Percentiles rank a stretch among this genome's conserved stretches.
Evolutionary conservation across 2,888 invertebrate species (phyloP).

Genomic region (Entomobrya multifasciata): DNA sequence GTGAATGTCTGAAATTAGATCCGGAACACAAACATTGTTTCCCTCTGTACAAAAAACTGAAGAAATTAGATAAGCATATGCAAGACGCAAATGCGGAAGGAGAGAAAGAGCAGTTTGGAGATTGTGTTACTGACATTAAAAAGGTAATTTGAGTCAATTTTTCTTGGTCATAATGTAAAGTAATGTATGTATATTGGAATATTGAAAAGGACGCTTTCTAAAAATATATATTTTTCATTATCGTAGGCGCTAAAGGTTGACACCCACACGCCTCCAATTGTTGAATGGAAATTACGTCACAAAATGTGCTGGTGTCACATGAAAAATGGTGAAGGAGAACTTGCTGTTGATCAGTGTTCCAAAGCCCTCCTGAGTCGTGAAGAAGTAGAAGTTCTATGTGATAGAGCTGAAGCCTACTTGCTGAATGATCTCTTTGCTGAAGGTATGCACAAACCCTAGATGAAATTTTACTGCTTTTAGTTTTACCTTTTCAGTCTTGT

Average conservation of each 20-base stretch:
- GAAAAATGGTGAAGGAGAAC: conserved; percentile 76
- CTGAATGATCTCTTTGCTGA: conserved; percentile 95
- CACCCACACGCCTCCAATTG: conserved; percentile 75
- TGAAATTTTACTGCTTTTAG: no score
- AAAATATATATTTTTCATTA: no score
- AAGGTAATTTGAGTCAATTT: conserved; percentile 73
- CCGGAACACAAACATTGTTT: conserved; percentile 97
- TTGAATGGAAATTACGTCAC: conserved; percentile 77
- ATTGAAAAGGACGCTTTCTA: no score
- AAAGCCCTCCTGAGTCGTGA: conserved; percentile 89
- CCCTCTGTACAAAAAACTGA: conserved; percentile 96
- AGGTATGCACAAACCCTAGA: conserved; percentile 82
- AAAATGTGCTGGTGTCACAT: conserved; percentile 79
- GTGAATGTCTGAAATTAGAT: conserved; percentile 97
- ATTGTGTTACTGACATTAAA: conserved; percentile 77
- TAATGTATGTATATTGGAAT: no score
- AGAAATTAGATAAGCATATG: conserved; percentile 93
- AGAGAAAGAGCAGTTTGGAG: conserved; percentile 74
- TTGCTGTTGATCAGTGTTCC: conserved; percentile 89
- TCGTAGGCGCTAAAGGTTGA: conserved; percentile 79
- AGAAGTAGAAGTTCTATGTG: conserved; percentile 91
- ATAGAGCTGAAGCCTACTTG: conserved; percentile 95
- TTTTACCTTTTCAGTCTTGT: no score
- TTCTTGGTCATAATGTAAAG: no score
- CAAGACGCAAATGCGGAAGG: conserved; percentile 76